Percentiles rank a stretch among this genome's conserved stretches.
These are phyloP conservation scores for Eucera pruinosa DNA, from an alignment of 2,888 invertebrate species.

Conservation along the genomic window DNA sequence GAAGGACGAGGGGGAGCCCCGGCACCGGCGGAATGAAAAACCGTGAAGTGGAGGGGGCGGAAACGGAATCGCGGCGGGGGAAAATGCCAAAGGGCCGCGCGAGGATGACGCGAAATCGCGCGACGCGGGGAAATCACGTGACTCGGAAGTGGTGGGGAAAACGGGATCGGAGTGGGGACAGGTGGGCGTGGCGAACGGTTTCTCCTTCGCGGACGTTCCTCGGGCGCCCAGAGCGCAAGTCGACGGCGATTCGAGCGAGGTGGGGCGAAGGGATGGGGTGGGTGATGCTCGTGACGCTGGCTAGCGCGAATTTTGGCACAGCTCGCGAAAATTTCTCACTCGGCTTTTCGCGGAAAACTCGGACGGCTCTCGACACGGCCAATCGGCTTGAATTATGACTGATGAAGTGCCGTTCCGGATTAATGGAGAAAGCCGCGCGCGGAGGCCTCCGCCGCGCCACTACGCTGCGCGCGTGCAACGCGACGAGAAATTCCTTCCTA, in stretches of 20 bases:
- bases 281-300: constrained; percentile 67
- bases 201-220: constrained; percentile 76
- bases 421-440: constrained; percentile 41
- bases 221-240: constrained; percentile 77
- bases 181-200: constrained; percentile 64
- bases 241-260: constrained; percentile 66
- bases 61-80: constrained; percentile 73
- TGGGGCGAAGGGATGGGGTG: constrained; percentile 43
- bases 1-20: constrained; percentile 80
- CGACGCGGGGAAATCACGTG: constrained; percentile 85
- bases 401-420: constrained; percentile 60
- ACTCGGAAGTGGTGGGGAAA: too few species aligned
- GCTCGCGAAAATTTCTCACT: constrained; percentile 76
- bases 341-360: constrained; percentile 68
- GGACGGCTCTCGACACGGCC: constrained; percentile 60
- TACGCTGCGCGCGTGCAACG: too few species aligned
- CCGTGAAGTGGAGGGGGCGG: constrained; percentile 71
- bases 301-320: constrained; percentile 79
- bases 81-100: constrained; percentile 84
- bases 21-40: constrained; percentile 62
- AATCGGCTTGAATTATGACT: constrained; percentile 65
- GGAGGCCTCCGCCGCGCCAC: not conserved
- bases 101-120: constrained; percentile 81
- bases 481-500: too few species aligned
- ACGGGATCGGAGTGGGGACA: constrained; percentile 76